phyloP scores from a whole-genome alignment of 2,888 invertebrate genomes.

The Hedya salicella region DNA sequence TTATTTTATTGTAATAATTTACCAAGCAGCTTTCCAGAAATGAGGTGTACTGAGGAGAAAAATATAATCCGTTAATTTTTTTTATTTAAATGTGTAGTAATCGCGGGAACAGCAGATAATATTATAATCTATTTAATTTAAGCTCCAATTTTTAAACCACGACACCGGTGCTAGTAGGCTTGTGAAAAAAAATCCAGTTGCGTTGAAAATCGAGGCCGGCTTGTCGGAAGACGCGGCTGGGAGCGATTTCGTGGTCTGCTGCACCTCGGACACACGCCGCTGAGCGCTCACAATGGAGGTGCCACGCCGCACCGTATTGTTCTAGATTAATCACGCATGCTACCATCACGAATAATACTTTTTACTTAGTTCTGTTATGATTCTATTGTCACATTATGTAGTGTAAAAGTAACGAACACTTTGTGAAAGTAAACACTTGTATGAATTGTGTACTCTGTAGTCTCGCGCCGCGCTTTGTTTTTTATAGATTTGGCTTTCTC shows the following conservation, averaged over 20 bases:
- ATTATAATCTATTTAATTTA: not conserved
- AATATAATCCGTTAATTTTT: no score
- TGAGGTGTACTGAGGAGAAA: no score
- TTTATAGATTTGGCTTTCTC: no score
- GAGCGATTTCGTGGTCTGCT: slow-evolving; percentile 81
- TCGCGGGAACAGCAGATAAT: no score
- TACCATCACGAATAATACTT: slow-evolving; percentile 16
- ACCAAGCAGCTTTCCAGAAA: no score
- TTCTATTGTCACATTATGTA: not conserved
- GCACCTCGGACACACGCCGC: slow-evolving; percentile 76
- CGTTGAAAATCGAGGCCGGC: slow-evolving; percentile 48
- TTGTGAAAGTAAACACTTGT: no score
- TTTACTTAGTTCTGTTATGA: not conserved
- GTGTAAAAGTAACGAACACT: no score
- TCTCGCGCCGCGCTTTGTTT: no score
- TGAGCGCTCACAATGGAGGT: slow-evolving; percentile 75
- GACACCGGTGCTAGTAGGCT: not conserved
- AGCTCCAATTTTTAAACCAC: not conserved
- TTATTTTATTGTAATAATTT: no score
- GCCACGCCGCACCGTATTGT: slow-evolving; percentile 67
- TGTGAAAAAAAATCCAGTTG: slow-evolving; percentile 33
- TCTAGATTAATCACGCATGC: slow-evolving; percentile 69
- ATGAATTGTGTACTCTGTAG: no score
- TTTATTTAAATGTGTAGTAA: no score
- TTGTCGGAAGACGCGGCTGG: slow-evolving; percentile 56